These are phyloP conservation scores for Melanotaenia pygmaea DNA, from an alignment of 2,797 vertebrate species.

Conservation along the genomic window DNA sequence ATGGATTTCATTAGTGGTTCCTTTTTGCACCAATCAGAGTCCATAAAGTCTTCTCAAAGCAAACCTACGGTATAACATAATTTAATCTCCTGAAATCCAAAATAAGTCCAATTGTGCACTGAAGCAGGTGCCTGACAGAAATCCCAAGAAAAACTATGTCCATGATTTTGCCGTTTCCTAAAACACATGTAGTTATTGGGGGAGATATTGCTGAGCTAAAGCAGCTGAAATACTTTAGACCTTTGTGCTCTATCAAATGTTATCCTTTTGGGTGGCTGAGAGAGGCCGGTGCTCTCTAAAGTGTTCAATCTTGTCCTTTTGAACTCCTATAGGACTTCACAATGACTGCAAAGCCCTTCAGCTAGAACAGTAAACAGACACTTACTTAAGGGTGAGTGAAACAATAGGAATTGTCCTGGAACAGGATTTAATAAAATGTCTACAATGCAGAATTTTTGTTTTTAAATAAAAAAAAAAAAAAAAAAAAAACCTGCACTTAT, in stretches of 20 bases:
- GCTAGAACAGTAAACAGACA: slow-evolving; percentile 47
- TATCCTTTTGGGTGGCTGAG: slow-evolving; percentile 25
- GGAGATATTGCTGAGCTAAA: neutral
- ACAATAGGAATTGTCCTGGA: slow-evolving; percentile 28
- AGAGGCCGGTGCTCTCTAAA: slow-evolving; percentile 60
- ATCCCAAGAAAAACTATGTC: neutral
- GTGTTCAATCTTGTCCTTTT: slow-evolving; percentile 69
- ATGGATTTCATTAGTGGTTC: neutral
- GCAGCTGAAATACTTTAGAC: slow-evolving; percentile 10
- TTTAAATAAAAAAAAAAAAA: slow-evolving; percentile 4
- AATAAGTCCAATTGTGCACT: neutral
- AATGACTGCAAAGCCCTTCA: slow-evolving; percentile 55
- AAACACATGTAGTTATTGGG: neutral
- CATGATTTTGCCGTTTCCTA: neutral
- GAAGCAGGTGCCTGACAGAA: neutral
- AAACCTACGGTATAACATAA: neutral
- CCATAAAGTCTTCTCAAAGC: neutral
- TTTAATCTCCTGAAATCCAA: neutral
- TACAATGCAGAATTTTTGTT: neutral
- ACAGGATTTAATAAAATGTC: slow-evolving; percentile 25
- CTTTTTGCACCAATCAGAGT: neutral
- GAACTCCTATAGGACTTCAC: slow-evolving; percentile 54
- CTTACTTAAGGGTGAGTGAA: slow-evolving; percentile 57
- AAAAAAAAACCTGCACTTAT: slow-evolving; percentile 37
- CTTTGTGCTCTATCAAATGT: slow-evolving; percentile 36